These are phyloP conservation scores for Geococcyx californianus DNA, from an alignment of 2,113 vertebrate species.

Conservation along the genomic window DNA sequence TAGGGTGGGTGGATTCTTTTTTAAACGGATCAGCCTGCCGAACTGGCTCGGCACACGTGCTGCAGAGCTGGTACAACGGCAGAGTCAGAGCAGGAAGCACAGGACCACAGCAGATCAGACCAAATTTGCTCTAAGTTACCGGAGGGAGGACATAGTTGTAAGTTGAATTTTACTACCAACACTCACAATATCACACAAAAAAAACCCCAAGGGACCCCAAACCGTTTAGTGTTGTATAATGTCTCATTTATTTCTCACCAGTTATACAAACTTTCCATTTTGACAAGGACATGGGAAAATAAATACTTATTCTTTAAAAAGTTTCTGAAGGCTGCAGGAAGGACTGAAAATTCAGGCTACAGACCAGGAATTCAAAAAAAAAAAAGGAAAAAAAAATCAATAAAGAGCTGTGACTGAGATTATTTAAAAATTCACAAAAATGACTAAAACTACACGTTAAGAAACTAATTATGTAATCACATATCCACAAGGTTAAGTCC, in stretches of 20 bases:
- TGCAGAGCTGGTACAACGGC: not conserved
- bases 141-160: not conserved
- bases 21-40: not conserved
- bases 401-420: not conserved
- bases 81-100: not conserved
- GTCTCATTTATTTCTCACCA: not conserved
- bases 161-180: not conserved
- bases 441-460: not conserved
- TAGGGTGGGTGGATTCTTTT: not conserved
- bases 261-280: not conserved
- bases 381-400: not conserved
- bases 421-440: not conserved
- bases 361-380: not conserved
- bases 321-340: not conserved
- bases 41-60: rapidly evolving
- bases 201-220: not conserved
- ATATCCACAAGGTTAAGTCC: not conserved
- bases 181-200: not conserved
- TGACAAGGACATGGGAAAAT: not conserved
- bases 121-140: not conserved
- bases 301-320: not conserved
- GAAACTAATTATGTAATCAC: not conserved
- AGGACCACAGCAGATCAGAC: not conserved
- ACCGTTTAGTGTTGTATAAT: not conserved
- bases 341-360: not conserved